Conservation (phyloP, 1,140 invertebrate genomes). For the Parapsyche elsis region DNA sequence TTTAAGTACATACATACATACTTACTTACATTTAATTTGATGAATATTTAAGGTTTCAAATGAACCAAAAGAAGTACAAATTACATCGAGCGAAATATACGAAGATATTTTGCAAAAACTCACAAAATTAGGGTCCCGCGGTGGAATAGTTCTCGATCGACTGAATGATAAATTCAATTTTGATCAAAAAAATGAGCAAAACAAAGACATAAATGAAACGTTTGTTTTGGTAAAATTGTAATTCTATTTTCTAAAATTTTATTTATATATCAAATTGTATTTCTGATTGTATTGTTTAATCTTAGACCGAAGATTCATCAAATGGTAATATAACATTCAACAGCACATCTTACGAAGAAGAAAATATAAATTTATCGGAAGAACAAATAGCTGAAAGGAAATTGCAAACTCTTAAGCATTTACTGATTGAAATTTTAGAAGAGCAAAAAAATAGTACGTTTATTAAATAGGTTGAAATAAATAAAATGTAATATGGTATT, state of each 20-base stretch:
- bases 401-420: conserved; percentile 38
- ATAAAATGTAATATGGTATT: too few species aligned
- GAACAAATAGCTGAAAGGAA: conserved; percentile 48
- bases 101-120: conserved; percentile 70
- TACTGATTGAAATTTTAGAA: conserved; percentile 50
- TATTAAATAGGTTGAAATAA: too few species aligned
- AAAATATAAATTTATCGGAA: conserved; percentile 29
- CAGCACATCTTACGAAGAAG: too few species aligned
- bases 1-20: not conserved
- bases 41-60: conserved; percentile 10
- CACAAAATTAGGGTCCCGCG: conserved; percentile 67
- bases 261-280: too few species aligned
- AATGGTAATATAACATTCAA: too few species aligned
- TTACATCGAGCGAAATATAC: conserved; percentile 70
- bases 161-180: conserved; percentile 58
- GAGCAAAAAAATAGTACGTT: conserved; percentile 30
- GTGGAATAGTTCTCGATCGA: conserved; percentile 66
- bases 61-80: conserved; percentile 54
- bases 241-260: too few species aligned
- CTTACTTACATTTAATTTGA: not conserved
- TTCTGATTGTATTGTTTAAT: too few species aligned
- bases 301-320: too few species aligned
- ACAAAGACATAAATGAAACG: too few species aligned
- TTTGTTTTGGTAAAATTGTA: too few species aligned
- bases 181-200: too few species aligned